Conservation (phyloP, 2,888 invertebrate species). For the Dynastes maya region DNA sequence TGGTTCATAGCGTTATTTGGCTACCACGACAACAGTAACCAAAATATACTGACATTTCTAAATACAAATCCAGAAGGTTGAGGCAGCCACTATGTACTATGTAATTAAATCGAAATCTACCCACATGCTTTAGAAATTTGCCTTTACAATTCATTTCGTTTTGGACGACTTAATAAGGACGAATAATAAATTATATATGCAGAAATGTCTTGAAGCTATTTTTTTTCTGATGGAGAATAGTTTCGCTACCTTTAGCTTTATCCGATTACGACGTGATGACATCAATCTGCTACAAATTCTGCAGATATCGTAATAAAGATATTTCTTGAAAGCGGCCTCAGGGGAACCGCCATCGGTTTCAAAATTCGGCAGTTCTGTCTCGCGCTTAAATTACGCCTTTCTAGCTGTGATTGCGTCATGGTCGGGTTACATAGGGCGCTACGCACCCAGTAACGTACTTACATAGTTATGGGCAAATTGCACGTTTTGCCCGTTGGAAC, state of each 20-base stretch:
- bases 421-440: background rate
- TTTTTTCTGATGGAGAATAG: background rate
- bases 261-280: slow-evolving; percentile 5
- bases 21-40: no score
- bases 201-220: background rate
- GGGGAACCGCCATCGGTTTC: slow-evolving; percentile 8
- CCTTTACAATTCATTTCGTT: no score
- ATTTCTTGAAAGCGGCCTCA: background rate
- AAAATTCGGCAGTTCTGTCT: slow-evolving; percentile 35
- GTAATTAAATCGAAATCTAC: no score
- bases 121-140: no score
- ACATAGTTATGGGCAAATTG: slow-evolving; percentile 43
- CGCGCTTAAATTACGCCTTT: slow-evolving; percentile 12
- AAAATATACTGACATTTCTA: no score
- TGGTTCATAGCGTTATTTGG: no score
- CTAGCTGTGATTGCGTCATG: slow-evolving; percentile 23
- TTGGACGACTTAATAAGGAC: no score
- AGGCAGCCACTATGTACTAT: no score
- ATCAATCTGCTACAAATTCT: slow-evolving; percentile 11
- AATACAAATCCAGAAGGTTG: no score
- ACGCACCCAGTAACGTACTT: slow-evolving; percentile 19
- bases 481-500: slow-evolving; percentile 41
- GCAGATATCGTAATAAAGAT: slow-evolving; percentile 9
- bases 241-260: background rate
- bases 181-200: background rate